These are phyloP conservation scores for Hycleus cichorii DNA, from an alignment of 1,140 invertebrate species.

Conservation along the genomic window DNA sequence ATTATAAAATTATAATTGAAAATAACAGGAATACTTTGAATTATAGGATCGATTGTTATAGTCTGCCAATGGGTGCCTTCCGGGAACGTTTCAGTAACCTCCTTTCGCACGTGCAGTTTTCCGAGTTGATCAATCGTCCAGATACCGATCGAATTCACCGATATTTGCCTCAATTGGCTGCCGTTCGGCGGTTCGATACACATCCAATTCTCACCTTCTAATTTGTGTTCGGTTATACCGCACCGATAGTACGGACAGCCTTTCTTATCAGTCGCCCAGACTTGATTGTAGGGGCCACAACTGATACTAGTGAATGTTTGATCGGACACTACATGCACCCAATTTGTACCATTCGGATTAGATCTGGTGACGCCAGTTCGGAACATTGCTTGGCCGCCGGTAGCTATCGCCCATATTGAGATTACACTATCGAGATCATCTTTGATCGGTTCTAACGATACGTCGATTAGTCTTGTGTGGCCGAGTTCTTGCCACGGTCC, in stretches of 20 bases:
- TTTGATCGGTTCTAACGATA: conserved; percentile 56
- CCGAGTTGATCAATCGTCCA: conserved; percentile 61
- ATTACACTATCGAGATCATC: conserved; percentile 37
- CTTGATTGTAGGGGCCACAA: conserved; percentile 55
- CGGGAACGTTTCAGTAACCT: conserved; percentile 59
- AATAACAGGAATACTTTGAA: conserved; percentile 37
- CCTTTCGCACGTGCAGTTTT: conserved; percentile 58
- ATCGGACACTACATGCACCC: conserved; percentile 73
- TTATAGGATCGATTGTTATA: conserved; percentile 49
- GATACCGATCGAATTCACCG: conserved; percentile 60
- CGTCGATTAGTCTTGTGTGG: conserved; percentile 72
- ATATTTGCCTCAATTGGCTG: conserved; percentile 66
- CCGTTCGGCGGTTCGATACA: conserved; percentile 58
- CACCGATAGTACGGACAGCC: conserved; percentile 73
- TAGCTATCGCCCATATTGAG: conserved; percentile 71
- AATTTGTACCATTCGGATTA: conserved; percentile 58
- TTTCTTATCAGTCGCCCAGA: conserved; percentile 83
- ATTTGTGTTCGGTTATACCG: conserved; percentile 57
- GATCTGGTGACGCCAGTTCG: conserved; percentile 63
- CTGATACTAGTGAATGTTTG: conserved; percentile 68
- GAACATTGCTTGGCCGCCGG: conserved; percentile 75
- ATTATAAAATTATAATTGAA: conserved; percentile 4
- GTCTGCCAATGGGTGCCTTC: conserved; percentile 69
- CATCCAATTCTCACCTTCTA: conserved; percentile 54
- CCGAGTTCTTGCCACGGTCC: conserved; percentile 84